Conservation (phyloP, 2,797 vertebrate species). For the Psittacula echo region DNA sequence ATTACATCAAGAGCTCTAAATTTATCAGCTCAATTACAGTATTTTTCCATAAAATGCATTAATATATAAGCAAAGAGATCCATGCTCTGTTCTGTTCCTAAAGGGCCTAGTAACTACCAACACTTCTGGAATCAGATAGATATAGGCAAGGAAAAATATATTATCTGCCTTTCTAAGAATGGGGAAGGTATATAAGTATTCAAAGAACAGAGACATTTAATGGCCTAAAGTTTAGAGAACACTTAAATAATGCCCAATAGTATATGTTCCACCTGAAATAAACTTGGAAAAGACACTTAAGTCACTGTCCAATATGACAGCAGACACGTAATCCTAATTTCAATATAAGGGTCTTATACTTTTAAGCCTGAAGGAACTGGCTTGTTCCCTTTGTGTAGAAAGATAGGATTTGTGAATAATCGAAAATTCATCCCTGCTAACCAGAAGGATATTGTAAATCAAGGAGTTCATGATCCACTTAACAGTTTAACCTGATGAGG, state of each 20-base stretch:
- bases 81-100: neutral
- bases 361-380: neutral
- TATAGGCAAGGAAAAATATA: neutral
- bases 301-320: neutral
- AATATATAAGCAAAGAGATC: neutral
- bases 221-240: slow-evolving; percentile 51
- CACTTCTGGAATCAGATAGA: neutral
- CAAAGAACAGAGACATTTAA: slow-evolving; percentile 52
- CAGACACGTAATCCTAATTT: neutral
- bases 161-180: neutral
- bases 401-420: neutral
- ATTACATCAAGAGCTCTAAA: neutral
- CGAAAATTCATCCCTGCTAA: neutral
- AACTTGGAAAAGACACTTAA: neutral
- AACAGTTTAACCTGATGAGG: neutral
- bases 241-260: slow-evolving; percentile 16
- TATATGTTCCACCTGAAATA: neutral
- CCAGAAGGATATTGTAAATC: neutral
- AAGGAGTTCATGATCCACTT: neutral
- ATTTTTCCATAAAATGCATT: neutral
- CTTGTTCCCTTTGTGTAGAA: neutral
- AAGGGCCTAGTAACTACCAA: neutral
- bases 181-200: slow-evolving; percentile 46
- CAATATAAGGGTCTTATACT: neutral
- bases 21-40: neutral